A percentile compares a stretch with the other conserved stretches of the same genome.
phyloP scores from a whole-genome alignment of 2,888 invertebrate species.

The Apomyelois bistriatella region DNA sequence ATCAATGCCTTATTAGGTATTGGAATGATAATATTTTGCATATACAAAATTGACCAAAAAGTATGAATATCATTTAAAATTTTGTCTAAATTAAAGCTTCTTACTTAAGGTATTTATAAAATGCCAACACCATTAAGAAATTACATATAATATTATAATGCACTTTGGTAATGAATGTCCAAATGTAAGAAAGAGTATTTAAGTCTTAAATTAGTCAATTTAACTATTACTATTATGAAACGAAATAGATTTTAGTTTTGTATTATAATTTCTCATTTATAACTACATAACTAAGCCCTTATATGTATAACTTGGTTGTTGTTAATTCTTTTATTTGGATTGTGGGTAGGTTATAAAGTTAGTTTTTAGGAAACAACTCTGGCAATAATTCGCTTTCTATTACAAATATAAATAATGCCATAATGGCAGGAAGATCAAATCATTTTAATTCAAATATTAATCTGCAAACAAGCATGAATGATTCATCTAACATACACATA shows the following conservation, averaged over 20 bases:
- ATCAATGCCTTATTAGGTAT: conserved; percentile 54
- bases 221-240: conserved; percentile 50
- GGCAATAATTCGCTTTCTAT: conserved; percentile 22
- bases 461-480: background rate
- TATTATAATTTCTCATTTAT: conserved; percentile 49
- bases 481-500: too few species aligned
- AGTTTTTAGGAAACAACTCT: conserved; percentile 26
- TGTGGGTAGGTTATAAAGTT: conserved; percentile 59
- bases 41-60: conserved; percentile 64
- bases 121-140: conserved; percentile 37
- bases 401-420: background rate
- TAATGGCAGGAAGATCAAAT: conserved; percentile 1
- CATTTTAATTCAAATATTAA: background rate
- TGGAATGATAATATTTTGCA: conserved; percentile 39
- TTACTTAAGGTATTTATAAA: conserved; percentile 56
- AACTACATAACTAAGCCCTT: conserved; percentile 56
- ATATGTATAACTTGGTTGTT: conserved; percentile 67
- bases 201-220: conserved; percentile 70
- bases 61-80: conserved; percentile 45
- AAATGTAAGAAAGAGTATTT: conserved; percentile 54
- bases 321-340: conserved; percentile 57
- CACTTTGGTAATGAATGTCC: conserved; percentile 53
- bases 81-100: conserved; percentile 54
- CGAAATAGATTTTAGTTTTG: conserved; percentile 60
- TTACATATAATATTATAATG: conserved; percentile 27